phyloP scores from a whole-genome alignment of 2,888 invertebrate genomes.

The Cylindroiulus punctatus region DNA sequence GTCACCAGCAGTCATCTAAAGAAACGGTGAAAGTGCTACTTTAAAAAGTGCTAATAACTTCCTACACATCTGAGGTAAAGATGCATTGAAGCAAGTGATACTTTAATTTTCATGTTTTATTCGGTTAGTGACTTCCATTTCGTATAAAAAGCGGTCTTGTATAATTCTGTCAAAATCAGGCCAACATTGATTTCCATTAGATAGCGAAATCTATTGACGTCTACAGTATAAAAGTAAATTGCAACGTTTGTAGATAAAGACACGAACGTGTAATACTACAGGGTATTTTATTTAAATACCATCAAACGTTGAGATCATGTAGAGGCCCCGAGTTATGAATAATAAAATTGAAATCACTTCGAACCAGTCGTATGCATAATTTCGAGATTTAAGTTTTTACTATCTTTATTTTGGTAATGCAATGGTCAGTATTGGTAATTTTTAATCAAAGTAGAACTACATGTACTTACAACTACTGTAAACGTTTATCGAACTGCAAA shows the following conservation, averaged over 20 bases:
- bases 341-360: no score
- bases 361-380: no score
- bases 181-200: conserved; percentile 40
- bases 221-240: neutral
- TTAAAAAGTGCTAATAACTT: conserved; percentile 43
- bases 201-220: neutral
- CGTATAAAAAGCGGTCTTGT: neutral
- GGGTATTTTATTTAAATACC: no score
- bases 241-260: neutral
- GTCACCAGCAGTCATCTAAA: neutral
- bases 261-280: no score
- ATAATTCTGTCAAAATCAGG: conserved; percentile 36
- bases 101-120: neutral
- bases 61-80: neutral
- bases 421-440: no score
- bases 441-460: no score
- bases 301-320: no score
- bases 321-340: no score
- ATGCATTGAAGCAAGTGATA: neutral
- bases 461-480: no score
- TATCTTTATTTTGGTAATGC: no score
- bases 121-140: conserved; percentile 41
- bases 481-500: no score
- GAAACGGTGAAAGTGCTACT: conserved; percentile 37
- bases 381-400: no score